A percentile compares a stretch with the other conserved stretches of the same genome.
These are phyloP conservation scores for Neogobius melanostomus DNA, from an alignment of 2,113 vertebrate genomes.

Conservation along the genomic window DNA sequence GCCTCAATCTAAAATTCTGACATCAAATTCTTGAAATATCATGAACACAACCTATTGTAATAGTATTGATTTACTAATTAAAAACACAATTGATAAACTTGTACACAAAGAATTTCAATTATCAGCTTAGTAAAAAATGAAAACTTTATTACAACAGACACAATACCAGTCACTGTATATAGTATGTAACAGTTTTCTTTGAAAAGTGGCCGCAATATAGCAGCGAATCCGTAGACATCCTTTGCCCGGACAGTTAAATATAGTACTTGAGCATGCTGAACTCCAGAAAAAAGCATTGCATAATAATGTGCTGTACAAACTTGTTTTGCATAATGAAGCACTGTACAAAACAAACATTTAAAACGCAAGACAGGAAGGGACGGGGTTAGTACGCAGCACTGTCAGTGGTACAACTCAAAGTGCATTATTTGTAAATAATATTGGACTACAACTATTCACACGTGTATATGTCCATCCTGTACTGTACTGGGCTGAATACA, in stretches of 20 bases:
- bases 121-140: slow-evolving; percentile 42
- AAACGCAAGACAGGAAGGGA: slow-evolving; percentile 13
- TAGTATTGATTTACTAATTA: neutral
- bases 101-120: too few species aligned
- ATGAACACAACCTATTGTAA: too few species aligned
- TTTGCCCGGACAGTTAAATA: slow-evolving; percentile 55
- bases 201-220: slow-evolving; percentile 49
- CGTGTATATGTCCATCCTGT: neutral
- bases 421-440: slow-evolving; percentile 21
- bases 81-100: neutral
- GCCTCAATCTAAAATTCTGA: too few species aligned
- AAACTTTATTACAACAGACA: slow-evolving; percentile 70
- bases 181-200: slow-evolving; percentile 47
- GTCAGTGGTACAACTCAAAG: slow-evolving; percentile 21
- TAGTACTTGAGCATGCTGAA: slow-evolving; percentile 63
- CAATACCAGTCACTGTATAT: slow-evolving; percentile 44
- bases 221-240: slow-evolving; percentile 41
- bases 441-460: neutral
- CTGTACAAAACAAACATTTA: slow-evolving; percentile 53
- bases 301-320: slow-evolving; percentile 11
- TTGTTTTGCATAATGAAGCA: slow-evolving; percentile 69
- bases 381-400: slow-evolving; percentile 20
- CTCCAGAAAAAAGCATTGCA: slow-evolving; percentile 33
- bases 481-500: slow-evolving; percentile 18
- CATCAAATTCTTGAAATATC: too few species aligned